A percentile compares a stretch with the other conserved stretches of the same genome.
These are phyloP conservation scores for Sanderia malayensis DNA, from an alignment of 30 jellyfish, hydroid and myxozoan species.

Conservation along the genomic window DNA sequence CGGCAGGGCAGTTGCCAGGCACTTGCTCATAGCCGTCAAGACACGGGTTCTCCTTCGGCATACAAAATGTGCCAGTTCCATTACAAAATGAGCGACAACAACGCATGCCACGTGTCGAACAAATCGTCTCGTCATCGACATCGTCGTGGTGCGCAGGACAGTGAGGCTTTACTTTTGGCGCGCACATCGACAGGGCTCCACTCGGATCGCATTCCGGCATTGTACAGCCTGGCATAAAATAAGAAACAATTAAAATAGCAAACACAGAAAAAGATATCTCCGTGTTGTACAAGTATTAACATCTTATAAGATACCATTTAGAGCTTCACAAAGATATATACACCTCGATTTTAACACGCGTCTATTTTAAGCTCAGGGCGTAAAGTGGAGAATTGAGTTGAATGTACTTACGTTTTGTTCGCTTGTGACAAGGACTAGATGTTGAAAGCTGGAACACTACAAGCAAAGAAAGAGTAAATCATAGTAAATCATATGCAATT, in stretches of 20 bases:
- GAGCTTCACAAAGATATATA: too few relatives aligned
- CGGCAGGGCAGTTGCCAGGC: slow-evolving; percentile 72
- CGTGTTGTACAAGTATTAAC: too few relatives aligned
- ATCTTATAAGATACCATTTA: too few relatives aligned
- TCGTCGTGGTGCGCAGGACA: slow-evolving; percentile 94
- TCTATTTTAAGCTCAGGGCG: too few relatives aligned
- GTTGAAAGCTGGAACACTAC: slow-evolving; percentile 6
- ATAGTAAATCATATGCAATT: too few relatives aligned
- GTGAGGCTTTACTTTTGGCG: slow-evolving; percentile 57
- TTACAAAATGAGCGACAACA: slow-evolving; percentile 91
- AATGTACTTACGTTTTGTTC: slow-evolving; percentile 40
- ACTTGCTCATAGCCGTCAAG: slow-evolving; percentile 55
- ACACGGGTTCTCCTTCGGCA: slow-evolving; percentile 59
- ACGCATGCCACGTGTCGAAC: slow-evolving; percentile 56
- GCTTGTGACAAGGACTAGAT: slow-evolving; percentile 47
- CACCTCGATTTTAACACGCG: too few relatives aligned
- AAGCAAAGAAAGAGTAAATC: too few relatives aligned
- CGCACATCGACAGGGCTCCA: slow-evolving; percentile 91
- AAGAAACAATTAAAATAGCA: not conserved
- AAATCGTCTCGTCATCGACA: slow-evolving; percentile 59
- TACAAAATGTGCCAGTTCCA: slow-evolving; percentile 75
- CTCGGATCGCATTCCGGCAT: slow-evolving; percentile 89
- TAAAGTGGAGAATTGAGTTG: not conserved
- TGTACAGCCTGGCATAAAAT: slow-evolving; percentile 73
- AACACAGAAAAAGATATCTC: too few relatives aligned